phyloP scores from a whole-genome alignment of 2,888 invertebrate genomes.

The Sinotaia quadrata region DNA sequence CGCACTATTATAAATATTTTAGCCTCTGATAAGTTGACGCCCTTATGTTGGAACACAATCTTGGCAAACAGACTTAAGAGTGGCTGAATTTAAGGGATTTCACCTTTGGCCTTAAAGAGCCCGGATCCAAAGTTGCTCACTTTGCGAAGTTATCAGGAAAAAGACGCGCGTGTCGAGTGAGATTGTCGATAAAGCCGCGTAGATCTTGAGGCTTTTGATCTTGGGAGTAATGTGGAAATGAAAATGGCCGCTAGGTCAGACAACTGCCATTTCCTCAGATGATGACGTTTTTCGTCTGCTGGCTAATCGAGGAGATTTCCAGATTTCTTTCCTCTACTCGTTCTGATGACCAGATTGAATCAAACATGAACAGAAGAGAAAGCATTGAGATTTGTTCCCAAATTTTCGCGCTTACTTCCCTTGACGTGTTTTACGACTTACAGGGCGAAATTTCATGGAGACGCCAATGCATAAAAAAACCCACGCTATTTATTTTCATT shows the following conservation, averaged over 20 bases:
- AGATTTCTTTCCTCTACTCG: no score
- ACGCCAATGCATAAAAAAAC: no score
- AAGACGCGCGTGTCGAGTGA: not conserved
- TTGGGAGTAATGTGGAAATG: conserved; percentile 11
- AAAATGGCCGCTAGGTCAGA: conserved; percentile 2
- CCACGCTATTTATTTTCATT: no score
- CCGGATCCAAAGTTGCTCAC: not conserved
- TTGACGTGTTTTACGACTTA: no score
- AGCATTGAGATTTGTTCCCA: no score
- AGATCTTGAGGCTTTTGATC: not conserved
- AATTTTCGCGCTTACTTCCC: no score
- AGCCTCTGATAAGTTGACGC: no score
- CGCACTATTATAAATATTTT: no score
- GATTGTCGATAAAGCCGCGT: conserved; percentile 12
- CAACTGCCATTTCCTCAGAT: conserved; percentile 8
- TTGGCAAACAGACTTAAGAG: not conserved
- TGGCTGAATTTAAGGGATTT: no score
- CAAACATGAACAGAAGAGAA: no score
- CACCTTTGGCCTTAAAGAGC: not conserved
- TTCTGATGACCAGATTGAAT: no score
- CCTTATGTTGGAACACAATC: not conserved
- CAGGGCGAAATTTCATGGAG: no score
- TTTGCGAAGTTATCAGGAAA: conserved; percentile 9
- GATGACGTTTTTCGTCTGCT: not conserved
- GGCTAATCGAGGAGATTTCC: not conserved